phyloP scores from a whole-genome alignment of 2,797 vertebrate species.

The Danio kyathit region DNA sequence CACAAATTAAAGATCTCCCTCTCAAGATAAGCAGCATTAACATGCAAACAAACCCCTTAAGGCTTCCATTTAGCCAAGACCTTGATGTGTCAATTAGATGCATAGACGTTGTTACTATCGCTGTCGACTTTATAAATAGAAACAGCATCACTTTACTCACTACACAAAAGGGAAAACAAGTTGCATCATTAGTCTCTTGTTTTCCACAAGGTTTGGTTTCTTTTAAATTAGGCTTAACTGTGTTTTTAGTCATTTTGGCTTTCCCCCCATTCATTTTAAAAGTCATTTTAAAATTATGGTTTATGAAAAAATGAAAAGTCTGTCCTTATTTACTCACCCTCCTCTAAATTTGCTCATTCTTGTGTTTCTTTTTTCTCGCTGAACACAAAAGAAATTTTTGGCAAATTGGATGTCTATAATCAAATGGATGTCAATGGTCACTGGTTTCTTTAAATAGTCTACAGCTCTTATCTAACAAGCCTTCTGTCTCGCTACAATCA shows the following conservation, averaged over 20 bases:
- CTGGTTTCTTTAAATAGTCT: no score
- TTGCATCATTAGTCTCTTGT: not conserved
- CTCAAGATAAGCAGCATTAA: conserved; percentile 29
- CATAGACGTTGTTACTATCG: conserved; percentile 25
- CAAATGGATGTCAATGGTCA: no score
- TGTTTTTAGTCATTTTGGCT: no score
- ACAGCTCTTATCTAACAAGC: no score
- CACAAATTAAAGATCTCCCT: conserved; percentile 37
- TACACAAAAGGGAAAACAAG: not conserved
- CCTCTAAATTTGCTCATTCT: no score
- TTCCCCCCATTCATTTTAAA: not conserved
- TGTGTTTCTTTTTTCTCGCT: no score
- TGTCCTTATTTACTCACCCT: no score
- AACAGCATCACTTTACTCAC: conserved; percentile 11
- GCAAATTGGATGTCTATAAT: no score
- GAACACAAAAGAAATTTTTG: no score
- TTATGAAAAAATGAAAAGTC: no score
- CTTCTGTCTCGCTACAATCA: no score
- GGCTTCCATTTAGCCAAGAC: not conserved
- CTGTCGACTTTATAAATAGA: not conserved
- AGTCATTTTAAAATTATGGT: not conserved
- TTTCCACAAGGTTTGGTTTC: not conserved
- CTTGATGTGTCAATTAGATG: conserved; percentile 32
- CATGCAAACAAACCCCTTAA: conserved; percentile 20
- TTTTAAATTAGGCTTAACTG: not conserved